These are phyloP conservation scores for Delichon dasypus DNA, from an alignment of 2,797 vertebrate species.

Conservation along the genomic window DNA sequence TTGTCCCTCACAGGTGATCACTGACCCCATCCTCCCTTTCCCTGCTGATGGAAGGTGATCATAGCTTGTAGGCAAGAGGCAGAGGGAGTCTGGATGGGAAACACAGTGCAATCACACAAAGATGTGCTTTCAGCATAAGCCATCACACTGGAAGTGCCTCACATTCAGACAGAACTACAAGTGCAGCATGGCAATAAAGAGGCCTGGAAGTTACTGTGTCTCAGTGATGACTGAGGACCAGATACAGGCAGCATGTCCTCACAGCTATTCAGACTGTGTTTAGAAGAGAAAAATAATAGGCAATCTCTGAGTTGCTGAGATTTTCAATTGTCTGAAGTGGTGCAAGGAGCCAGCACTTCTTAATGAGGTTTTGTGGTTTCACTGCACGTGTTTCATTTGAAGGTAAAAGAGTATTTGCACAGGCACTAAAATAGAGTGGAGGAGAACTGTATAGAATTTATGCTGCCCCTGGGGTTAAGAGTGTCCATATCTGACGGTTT, in stretches of 20 bases:
- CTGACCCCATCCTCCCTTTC: neutral
- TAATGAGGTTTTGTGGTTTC: constrained; percentile 29
- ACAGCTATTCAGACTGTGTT: neutral
- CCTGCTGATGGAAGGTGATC: neutral
- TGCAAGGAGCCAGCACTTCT: neutral
- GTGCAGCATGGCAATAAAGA: neutral
- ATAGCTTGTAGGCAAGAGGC: neutral
- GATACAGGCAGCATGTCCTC: neutral
- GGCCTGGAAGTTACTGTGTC: neutral
- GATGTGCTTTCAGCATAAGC: neutral
- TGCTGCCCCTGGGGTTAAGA: neutral
- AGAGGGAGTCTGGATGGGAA: neutral
- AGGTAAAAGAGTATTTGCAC: constrained; percentile 12
- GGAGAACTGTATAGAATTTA: neutral
- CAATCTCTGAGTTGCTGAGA: neutral
- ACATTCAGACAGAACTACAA: neutral
- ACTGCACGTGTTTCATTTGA: neutral
- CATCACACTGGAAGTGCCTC: neutral
- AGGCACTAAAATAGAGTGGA: neutral
- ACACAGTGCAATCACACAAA: neutral
- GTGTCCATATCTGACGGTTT: neutral
- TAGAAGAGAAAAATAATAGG: neutral
- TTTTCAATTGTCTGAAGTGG: constrained; percentile 18
- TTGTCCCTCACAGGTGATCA: accelerated
- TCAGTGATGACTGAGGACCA: neutral